Conservation (phyloP, 2,888 invertebrate genomes). For the Thera obeliscata region DNA sequence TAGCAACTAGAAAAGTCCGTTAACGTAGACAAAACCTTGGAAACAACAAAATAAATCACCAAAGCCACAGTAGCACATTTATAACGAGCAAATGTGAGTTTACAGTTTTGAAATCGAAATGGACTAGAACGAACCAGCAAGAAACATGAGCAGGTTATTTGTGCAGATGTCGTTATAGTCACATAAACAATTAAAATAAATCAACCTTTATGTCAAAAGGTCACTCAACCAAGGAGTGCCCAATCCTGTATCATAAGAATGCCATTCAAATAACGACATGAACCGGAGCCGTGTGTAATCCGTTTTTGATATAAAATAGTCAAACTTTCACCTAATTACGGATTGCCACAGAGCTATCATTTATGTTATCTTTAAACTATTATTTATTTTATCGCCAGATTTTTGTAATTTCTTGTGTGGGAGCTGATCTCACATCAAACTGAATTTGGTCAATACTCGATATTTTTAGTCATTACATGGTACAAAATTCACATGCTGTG, state of each 20-base stretch:
- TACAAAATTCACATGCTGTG: too few species aligned
- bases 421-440: constrained; percentile 13
- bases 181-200: constrained; percentile 7
- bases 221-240: constrained; percentile 12
- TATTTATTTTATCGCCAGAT: constrained; percentile 34
- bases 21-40: too few species aligned
- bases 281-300: constrained; percentile 39
- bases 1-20: too few species aligned
- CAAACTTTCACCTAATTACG: constrained; percentile 57
- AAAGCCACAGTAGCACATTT: too few species aligned
- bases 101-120: not conserved
- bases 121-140: not conserved
- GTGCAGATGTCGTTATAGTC: not conserved
- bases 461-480: too few species aligned
- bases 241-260: constrained; percentile 12
- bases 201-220: constrained; percentile 12
- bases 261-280: constrained; percentile 16
- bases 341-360: constrained; percentile 37
- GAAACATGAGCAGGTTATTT: not conserved
- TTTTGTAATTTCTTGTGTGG: constrained; percentile 27
- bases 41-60: too few species aligned
- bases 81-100: too few species aligned
- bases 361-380: constrained; percentile 2
- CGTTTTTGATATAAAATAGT: constrained; percentile 42
- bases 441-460: not conserved